These are phyloP conservation scores for Clitarchus hookeri DNA, from an alignment of 2,888 invertebrate genomes.

Conservation along the genomic window DNA sequence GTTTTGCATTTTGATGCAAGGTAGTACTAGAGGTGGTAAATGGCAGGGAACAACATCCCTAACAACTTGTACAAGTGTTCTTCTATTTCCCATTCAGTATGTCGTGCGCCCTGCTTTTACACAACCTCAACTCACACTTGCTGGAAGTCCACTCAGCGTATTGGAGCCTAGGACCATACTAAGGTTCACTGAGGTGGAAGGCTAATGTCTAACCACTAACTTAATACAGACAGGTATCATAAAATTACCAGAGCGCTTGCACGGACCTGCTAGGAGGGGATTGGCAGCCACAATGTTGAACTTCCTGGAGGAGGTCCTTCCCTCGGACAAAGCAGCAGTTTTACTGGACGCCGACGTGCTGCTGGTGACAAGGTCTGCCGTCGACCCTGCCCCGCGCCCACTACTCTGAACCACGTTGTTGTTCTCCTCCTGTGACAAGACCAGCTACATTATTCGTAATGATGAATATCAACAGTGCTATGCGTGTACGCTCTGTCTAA, in stretches of 20 bases:
- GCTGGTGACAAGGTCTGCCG: constrained; percentile 34
- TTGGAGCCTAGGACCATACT: too few species aligned
- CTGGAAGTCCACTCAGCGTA: too few species aligned
- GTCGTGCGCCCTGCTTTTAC: too few species aligned
- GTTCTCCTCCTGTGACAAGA: constrained; percentile 58
- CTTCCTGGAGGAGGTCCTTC: constrained; percentile 50
- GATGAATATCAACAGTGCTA: background rate
- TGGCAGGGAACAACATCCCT: too few species aligned
- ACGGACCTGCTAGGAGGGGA: constrained; percentile 81
- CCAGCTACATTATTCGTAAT: background rate
- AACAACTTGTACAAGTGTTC: too few species aligned
- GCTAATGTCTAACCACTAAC: too few species aligned
- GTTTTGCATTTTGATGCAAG: too few species aligned
- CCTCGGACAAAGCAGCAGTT: constrained; percentile 38
- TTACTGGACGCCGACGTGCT: constrained; percentile 41
- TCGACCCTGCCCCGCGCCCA: constrained; percentile 23
- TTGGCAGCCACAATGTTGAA: constrained; percentile 85
- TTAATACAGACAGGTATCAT: background rate
- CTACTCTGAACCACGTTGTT: constrained; percentile 49
- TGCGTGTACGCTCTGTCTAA: background rate
- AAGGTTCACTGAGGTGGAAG: too few species aligned
- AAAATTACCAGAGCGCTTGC: constrained; percentile 27
- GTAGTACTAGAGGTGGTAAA: too few species aligned
- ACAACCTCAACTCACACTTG: too few species aligned
- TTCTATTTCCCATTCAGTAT: too few species aligned